Evolutionary conservation across 2,113 vertebrate species (phyloP).

Genomic region (Isurus oxyrinchus): DNA sequence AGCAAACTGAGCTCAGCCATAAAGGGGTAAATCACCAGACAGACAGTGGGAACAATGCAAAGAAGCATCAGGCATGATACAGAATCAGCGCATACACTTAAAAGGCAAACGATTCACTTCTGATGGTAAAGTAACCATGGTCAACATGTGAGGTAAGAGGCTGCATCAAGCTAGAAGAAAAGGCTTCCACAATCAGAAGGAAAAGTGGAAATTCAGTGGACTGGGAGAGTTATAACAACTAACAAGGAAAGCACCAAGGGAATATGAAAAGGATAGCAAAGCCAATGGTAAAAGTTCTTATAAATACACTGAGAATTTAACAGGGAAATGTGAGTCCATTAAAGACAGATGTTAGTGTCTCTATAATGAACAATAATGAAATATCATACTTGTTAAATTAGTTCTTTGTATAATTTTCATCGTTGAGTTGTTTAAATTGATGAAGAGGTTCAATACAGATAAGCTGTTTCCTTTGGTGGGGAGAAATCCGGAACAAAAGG

Average conservation of each 20-base stretch:
- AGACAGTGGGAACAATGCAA: neutral
- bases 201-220: neutral
- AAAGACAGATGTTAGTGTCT: neutral
- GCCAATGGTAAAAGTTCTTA: neutral
- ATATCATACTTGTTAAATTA: too few relatives aligned
- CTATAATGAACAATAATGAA: too few relatives aligned
- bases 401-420: too few relatives aligned
- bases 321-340: neutral
- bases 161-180: neutral
- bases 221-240: neutral
- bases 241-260: neutral
- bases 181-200: neutral
- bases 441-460: neutral
- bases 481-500: neutral
- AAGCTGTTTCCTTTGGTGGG: neutral
- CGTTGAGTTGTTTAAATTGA: neutral
- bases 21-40: too few relatives aligned
- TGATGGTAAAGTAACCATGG: neutral
- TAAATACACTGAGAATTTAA: neutral
- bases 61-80: neutral
- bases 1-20: neutral
- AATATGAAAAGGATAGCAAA: neutral
- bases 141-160: neutral
- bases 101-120: neutral
- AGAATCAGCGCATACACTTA: neutral